Base-by-base conservation (phyloP, 2,113 vertebrate species). In the Panurus biarmicus region DNA sequence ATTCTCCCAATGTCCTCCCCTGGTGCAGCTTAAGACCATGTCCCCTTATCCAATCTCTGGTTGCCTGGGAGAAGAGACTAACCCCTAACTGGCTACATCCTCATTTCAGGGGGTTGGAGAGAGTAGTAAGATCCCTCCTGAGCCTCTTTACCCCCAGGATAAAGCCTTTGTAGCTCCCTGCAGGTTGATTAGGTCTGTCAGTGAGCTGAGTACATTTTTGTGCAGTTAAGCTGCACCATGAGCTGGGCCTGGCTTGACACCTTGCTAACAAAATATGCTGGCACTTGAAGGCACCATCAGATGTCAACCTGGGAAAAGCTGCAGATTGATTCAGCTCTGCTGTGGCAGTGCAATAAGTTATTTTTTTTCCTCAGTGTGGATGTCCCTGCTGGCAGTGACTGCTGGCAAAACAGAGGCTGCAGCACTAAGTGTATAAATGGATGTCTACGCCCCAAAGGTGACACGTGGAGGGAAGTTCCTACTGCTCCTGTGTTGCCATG, bases 381-480 rank as follows among this genome's bases (percentile, higher is more conserved):
- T 65, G 61, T 66, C 71, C 36, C 47, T 1, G 5, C 40, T 77
- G 69, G 67, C 77, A 79, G 61, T 12, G 58, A n/a, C 42, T 80
- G 47, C 57, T 76, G 70, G 42, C 21, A 51, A 50, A 86, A 23
- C 58, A 40, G 38, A 48, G 44, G 42, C 71, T 82, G 56, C 17
- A 3, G 86, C n/a, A 54, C 6, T 23, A 40, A 56, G 56, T 38
- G 26, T 16, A 15, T 81, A 15, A 77, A 90, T 65, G 20, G 36
- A 51, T 78, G 28, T 56, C 36, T 42, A 2, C 2, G 0, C 7
- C n/a, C 18, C 16, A 12, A 38, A 61, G 12, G 38, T 4, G 1
- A 6, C 16, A 57, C n/a, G 12, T 31, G 33, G 21, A 85, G 61
- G 47, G 79, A 89, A 48, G 7, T 36, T 72, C 36, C 24, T 58